Base-by-base conservation (phyloP, 2,797 vertebrate species). In the Gobionotothen gibberifrons region DNA sequence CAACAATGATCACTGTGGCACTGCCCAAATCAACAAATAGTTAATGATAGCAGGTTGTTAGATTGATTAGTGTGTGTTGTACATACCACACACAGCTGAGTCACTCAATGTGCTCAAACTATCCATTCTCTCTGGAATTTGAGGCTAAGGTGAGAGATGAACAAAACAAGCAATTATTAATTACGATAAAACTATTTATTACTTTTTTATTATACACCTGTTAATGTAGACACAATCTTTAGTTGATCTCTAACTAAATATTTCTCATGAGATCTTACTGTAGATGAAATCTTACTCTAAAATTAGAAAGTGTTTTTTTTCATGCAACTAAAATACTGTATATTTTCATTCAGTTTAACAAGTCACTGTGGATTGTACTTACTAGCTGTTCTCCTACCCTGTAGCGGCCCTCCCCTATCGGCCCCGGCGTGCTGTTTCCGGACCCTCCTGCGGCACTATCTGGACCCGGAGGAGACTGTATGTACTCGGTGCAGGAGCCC, bases 401-500 rank as follows among this genome's bases (percentile, higher is more conserved):
- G 82, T 92, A 92, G 53, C 93, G 93, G n/a, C 90, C 93, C 22
- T 95, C 94, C 36, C 92, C 93, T 15, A 94, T 90, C 0, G 91
- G 90, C 39, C 93, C 91, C 0, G 94, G 92, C 0, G 94, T 95
- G 86, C 93, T 94, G 90, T 90, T 94, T 49, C 93, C 95, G 15
- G 94, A 94, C 8, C 94, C 94, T 44, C 83, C 91, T 0, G 87
- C 58, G 19, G 92, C 93, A 0, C 92, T 93, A 83, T 94, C 94
- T 4, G 93, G 94, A 55, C 93, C 94, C 11, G 93, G 93, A 68
- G 93, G 94, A 48, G 94, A 96, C 16, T 97, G 97, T 49, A 97
- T 90, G 0, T 98, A 97, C 76, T 99, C 95, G 0, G 93, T 95
- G 26, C 95, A 86, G 0, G 94, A 94, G 11, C 94, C 94, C 0